These are phyloP conservation scores for Oryzias javanicus DNA, from an alignment of 2,113 vertebrate genomes.

Conservation along the genomic window DNA sequence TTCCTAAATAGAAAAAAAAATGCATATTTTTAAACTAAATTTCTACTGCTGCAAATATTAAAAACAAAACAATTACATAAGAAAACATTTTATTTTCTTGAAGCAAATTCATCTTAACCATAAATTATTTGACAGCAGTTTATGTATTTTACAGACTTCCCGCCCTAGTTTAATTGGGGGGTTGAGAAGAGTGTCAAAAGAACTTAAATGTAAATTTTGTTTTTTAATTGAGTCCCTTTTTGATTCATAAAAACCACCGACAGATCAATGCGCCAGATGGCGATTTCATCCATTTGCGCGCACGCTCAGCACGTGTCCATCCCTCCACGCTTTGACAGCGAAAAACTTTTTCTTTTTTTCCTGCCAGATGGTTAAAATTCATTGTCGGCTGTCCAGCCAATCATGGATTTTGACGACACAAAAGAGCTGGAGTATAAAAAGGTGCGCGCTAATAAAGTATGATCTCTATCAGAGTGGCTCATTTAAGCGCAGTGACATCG, in stretches of 20 bases:
- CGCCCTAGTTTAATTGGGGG: no score
- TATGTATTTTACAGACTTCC: no score
- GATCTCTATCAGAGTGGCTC: constrained; percentile 87
- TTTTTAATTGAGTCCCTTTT: background rate
- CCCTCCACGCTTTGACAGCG: constrained; percentile 79
- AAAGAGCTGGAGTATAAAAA: constrained; percentile 96
- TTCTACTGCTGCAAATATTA: background rate
- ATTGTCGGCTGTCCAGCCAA: constrained; percentile 95
- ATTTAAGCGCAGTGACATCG: constrained; percentile 68
- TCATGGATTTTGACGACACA: constrained; percentile 91
- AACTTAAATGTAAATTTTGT: no score
- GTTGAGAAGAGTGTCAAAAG: no score
- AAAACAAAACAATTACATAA: background rate
- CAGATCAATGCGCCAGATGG: constrained; percentile 5
- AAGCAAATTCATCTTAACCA: no score
- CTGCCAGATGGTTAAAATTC: constrained; percentile 89
- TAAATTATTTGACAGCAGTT: no score
- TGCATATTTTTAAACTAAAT: no score
- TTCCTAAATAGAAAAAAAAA: no score
- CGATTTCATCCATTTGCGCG: constrained; percentile 28
- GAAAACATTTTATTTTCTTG: no score
- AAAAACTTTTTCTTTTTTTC: constrained; percentile 72
- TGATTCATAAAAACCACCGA: background rate
- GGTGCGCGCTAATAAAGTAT: constrained; percentile 86
- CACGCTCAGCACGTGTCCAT: constrained; percentile 35